A percentile compares a stretch with the other conserved stretches of the same genome.
These are phyloP conservation scores for Arion vulgaris DNA, from an alignment of 1,140 invertebrate species.

Conservation along the genomic window DNA sequence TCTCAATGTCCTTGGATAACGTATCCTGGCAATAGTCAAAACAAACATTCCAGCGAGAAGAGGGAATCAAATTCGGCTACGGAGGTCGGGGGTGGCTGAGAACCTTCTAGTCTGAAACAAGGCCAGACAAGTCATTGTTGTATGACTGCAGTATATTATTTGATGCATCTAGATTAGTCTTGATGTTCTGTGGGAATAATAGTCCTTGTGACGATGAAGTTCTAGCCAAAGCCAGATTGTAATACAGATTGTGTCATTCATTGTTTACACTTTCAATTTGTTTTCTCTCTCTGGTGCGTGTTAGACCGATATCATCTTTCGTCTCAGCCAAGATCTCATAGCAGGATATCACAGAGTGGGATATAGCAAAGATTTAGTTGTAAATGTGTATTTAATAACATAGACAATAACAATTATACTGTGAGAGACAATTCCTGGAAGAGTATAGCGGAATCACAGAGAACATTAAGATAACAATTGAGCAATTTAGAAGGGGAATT, in stretches of 20 bases:
- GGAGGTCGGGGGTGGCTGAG: not conserved
- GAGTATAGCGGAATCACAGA: too few relatives aligned
- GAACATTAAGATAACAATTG: too few relatives aligned
- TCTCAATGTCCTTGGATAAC: not conserved
- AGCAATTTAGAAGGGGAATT: too few relatives aligned
- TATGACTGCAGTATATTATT: not conserved
- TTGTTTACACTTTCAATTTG: slow-evolving; percentile 9
- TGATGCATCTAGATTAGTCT: not conserved
- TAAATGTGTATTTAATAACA: not conserved
- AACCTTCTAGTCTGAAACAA: not conserved
- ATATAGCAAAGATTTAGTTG: not conserved
- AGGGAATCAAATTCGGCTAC: not conserved
- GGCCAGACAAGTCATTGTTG: not conserved
- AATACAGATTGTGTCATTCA: not conserved
- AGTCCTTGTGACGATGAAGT: not conserved
- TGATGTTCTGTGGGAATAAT: not conserved
- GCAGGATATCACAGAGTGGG: not conserved
- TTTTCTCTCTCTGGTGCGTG: not conserved
- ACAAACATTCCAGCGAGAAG: not conserved
- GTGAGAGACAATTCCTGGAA: too few relatives aligned
- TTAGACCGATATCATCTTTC: slow-evolving; percentile 2
- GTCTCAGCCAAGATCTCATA: not conserved
- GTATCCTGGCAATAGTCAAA: not conserved
- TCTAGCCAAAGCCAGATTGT: not conserved
- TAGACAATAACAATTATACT: not conserved